Conservation (phyloP, 2,797 vertebrate species). For the Erethizon dorsatum region DNA sequence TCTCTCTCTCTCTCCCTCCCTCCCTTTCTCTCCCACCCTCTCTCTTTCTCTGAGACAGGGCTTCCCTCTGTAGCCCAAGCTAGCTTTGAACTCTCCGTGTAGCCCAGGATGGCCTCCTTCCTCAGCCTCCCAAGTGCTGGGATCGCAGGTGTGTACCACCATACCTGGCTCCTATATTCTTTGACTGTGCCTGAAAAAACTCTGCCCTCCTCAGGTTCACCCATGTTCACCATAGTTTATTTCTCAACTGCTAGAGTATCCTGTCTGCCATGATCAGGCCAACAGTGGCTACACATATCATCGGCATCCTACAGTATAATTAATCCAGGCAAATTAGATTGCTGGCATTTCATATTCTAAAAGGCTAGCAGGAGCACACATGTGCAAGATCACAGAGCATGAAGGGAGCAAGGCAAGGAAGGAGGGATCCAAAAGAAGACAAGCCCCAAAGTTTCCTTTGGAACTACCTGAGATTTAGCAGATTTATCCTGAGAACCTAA, state of each 20-base stretch:
- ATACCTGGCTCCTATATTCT: background rate
- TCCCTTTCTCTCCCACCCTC: background rate
- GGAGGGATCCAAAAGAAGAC: accelerated
- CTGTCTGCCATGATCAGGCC: background rate
- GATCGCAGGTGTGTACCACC: background rate
- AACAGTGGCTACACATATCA: background rate
- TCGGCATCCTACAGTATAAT: background rate
- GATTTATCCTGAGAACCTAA: accelerated
- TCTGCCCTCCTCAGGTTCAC: background rate
- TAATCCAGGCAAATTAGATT: background rate
- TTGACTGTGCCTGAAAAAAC: background rate
- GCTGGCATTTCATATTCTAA: background rate
- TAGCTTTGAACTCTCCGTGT: background rate
- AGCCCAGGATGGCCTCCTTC: background rate
- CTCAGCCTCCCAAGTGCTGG: background rate
- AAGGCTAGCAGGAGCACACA: background rate
- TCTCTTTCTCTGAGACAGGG: background rate
- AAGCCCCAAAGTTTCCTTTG: accelerated
- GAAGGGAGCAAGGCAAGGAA: background rate
- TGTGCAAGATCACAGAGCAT: background rate
- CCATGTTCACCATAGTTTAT: background rate
- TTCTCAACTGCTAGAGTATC: background rate
- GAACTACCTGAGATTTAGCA: accelerated
- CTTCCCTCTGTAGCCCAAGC: background rate
- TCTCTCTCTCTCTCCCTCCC: background rate